Evolutionary conservation across 2,797 vertebrate genomes (phyloP).

Genomic region (Pangasius krempfi): DNA sequence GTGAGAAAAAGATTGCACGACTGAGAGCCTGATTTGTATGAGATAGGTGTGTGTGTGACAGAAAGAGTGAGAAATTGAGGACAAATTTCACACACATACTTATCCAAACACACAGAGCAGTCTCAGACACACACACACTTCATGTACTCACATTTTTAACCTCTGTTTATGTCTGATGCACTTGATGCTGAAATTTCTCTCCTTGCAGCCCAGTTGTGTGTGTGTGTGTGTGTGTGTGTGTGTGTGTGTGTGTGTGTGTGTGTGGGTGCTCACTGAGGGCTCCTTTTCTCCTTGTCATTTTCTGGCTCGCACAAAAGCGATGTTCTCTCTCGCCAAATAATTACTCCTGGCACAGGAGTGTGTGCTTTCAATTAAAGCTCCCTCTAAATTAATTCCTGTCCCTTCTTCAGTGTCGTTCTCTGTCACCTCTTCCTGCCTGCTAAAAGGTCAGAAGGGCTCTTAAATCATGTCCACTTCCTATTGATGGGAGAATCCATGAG

Average conservation of each 20-base stretch:
- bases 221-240: constrained; percentile 21
- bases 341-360: constrained; percentile 62
- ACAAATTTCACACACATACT: constrained; percentile 3
- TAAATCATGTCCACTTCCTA: constrained; percentile 44
- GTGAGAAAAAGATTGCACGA: neutral
- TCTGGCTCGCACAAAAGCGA: constrained; percentile 61
- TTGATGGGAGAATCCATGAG: neutral
- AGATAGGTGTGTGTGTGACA: constrained; percentile 2
- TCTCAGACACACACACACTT: constrained; percentile 2
- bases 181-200: constrained; percentile 14
- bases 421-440: constrained; percentile 11
- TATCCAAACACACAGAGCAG: neutral
- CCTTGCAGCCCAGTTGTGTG: neutral
- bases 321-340: constrained; percentile 55
- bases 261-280: constrained; percentile 42
- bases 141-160: constrained; percentile 4
- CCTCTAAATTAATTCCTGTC: constrained; percentile 59
- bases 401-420: constrained; percentile 56
- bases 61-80: neutral
- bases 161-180: constrained; percentile 25
- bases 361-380: constrained; percentile 62
- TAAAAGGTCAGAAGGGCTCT: constrained; percentile 44
- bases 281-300: constrained; percentile 52
- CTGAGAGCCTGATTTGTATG: neutral
- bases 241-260: constrained; percentile 45